These are phyloP conservation scores for Spinibarbus caldwelli DNA, from an alignment of 2,797 vertebrate species.

Conservation along the genomic window DNA sequence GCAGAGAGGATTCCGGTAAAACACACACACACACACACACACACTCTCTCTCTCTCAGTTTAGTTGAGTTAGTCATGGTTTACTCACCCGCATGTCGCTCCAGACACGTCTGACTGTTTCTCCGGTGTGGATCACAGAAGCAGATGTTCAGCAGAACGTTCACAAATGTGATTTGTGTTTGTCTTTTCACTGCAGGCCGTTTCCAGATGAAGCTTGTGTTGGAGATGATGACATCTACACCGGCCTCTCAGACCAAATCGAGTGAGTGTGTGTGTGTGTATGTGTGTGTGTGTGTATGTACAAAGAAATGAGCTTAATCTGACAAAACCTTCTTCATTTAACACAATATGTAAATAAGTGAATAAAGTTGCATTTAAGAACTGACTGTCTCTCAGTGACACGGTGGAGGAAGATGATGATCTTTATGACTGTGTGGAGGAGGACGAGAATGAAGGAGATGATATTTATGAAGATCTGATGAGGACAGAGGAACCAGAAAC, in stretches of 20 bases:
- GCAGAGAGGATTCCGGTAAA: conserved; percentile 84
- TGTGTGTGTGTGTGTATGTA: conserved; percentile 12
- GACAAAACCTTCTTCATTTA: background rate
- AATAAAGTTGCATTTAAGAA: background rate
- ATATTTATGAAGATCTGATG: conserved; percentile 94
- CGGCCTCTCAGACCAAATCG: conserved; percentile 90
- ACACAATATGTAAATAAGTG: background rate
- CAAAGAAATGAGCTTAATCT: background rate
- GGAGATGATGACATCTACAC: conserved; percentile 91
- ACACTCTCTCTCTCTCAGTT: background rate
- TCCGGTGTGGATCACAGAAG: background rate
- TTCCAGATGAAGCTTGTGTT: conserved; percentile 82
- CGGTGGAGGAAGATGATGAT: conserved; percentile 91
- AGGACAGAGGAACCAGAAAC: conserved; percentile 74
- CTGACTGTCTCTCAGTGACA: conserved; percentile 77
- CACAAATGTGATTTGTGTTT: background rate
- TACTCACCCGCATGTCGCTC: background rate
- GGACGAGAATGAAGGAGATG: conserved; percentile 86
- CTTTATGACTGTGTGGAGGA: conserved; percentile 92
- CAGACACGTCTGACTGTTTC: background rate
- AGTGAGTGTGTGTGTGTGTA: conserved; percentile 73
- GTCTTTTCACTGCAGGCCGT: conserved; percentile 76
- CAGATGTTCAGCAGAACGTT: background rate
- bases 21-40: conserved; percentile 46
- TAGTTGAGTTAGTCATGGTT: background rate